These are phyloP conservation scores for Lophotis ruficrista DNA, from an alignment of 2,113 vertebrate species.

Conservation along the genomic window DNA sequence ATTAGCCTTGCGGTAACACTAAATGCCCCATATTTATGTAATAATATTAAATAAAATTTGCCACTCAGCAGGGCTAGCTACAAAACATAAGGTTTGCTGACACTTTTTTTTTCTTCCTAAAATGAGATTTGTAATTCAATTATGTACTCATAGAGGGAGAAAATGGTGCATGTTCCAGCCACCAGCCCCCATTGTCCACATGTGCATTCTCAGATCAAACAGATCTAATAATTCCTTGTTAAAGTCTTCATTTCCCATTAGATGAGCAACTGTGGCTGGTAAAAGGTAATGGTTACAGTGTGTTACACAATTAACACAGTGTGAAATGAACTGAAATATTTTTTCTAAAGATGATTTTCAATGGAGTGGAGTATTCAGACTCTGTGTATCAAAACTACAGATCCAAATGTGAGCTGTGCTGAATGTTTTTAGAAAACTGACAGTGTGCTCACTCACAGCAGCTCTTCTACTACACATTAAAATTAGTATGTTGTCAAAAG, in stretches of 20 bases:
- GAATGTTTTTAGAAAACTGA: constrained; percentile 19
- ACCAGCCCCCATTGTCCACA: constrained; percentile 66
- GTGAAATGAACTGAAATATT: constrained; percentile 77
- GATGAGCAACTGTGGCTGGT: constrained; percentile 73
- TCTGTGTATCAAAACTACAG: neutral
- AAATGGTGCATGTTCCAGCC: constrained; percentile 70
- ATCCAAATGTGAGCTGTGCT: neutral
- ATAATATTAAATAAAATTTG: neutral
- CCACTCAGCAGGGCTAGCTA: neutral
- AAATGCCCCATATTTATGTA: neutral
- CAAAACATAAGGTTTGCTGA: neutral
- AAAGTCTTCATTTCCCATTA: constrained; percentile 80
- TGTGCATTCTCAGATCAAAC: constrained; percentile 72
- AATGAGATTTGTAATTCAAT: constrained; percentile 72
- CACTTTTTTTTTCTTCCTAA: constrained; percentile 17
- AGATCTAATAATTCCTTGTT: constrained; percentile 77
- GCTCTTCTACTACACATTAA: neutral
- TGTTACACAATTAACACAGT: constrained; percentile 78
- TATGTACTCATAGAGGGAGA: constrained; percentile 52
- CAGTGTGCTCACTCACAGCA: neutral
- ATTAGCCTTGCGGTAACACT: neutral
- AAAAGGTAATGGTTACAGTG: constrained; percentile 78
- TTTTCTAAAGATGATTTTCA: constrained; percentile 69
- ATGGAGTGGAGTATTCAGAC: constrained; percentile 29
- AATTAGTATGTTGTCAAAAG: constrained; percentile 12